phyloP scores from a whole-genome alignment of 2,797 vertebrate species.

The Typhlichthys subterraneus region DNA sequence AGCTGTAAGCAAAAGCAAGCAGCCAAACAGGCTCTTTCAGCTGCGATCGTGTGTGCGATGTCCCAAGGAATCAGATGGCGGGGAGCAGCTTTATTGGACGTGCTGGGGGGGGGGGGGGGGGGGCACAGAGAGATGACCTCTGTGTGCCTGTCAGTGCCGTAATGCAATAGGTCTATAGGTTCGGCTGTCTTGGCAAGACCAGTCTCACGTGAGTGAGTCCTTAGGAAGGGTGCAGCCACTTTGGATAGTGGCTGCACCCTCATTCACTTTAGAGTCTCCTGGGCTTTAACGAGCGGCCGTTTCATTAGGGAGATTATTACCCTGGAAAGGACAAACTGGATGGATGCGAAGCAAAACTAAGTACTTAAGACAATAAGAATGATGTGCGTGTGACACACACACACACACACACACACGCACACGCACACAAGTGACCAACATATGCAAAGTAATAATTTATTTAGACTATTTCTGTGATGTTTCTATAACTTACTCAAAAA shows the following conservation, averaged over 20 bases:
- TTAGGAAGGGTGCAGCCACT: constrained; percentile 14
- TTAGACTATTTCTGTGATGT: constrained; percentile 13
- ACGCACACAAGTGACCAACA: not conserved
- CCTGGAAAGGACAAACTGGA: constrained; percentile 39
- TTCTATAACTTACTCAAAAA: constrained; percentile 40
- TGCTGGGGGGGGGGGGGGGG: not conserved
- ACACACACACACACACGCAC: constrained; percentile 15
- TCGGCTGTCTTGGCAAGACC: constrained; percentile 2
- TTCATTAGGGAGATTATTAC: constrained; percentile 69
- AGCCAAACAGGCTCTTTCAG: constrained; percentile 24
- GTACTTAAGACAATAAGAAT: no score
- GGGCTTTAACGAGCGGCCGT: constrained; percentile 10
- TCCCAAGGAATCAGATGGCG: not conserved
- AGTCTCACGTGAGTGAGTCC: constrained; percentile 32
- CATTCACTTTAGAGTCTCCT: constrained; percentile 57
- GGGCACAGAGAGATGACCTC: constrained; percentile 25
- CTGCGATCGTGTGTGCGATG: constrained; percentile 4
- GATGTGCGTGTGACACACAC: constrained; percentile 15
- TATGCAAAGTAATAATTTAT: not conserved
- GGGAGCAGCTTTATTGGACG: not conserved
- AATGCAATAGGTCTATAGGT: constrained; percentile 16
- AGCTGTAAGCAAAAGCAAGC: constrained; percentile 11
- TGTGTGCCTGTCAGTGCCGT: constrained; percentile 13
- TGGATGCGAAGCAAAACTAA: constrained; percentile 15
- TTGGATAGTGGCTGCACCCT: constrained; percentile 12